Evolutionary conservation across 2,113 vertebrate genomes (phyloP), one percentile per base, ranked within the genome.

Genomic region (Oryzias celebensis): DNA sequence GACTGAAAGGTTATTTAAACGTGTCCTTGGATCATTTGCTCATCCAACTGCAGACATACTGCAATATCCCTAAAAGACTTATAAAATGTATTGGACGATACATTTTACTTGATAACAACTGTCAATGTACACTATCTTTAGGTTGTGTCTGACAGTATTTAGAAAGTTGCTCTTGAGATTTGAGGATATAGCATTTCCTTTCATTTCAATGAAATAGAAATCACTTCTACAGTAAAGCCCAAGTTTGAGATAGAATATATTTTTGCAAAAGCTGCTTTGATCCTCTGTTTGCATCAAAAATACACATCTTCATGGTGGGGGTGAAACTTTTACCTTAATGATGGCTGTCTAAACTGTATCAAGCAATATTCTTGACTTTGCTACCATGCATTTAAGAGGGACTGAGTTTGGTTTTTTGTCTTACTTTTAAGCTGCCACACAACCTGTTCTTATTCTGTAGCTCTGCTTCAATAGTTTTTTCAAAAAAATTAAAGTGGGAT

Each of bases 381-480:
- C 26, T 28, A 31, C 7, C 7, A 31, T 1, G 31, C 31, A 36
- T 6, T 36, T 36, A 7, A 7, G 26, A 28, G 26, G 26, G 5
- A 28, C 20, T 20, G 20, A 20, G 20, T 20, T 20, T 1, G 20
- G 20, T 20, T 26, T 26, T 26, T 8, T 36, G 31, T 36, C 31
- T 1, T 10, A 36, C 7, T 36, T 36, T 7, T 36, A 36, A 8
- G 8, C 7, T 36, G 26, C 26, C 26, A 28, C 5, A 73, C 53
- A 73, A 73, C 76, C 85, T 77, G 85, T 68, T 85, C 71, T 85
- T 87, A 85, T 87, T 81, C 81, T 85, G 77, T 69, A 51, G 78
- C 78, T 58, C 47, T 23, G 68, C 81, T 81, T 73, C 71, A 80
- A 59, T 71, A 61, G 74, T 76, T 87, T 83, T 75, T 71, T 68